A percentile compares a stretch with the other conserved stretches of the same genome.
Conservation (phyloP, 2,797 vertebrate species). For the Rachycentron canadum region DNA sequence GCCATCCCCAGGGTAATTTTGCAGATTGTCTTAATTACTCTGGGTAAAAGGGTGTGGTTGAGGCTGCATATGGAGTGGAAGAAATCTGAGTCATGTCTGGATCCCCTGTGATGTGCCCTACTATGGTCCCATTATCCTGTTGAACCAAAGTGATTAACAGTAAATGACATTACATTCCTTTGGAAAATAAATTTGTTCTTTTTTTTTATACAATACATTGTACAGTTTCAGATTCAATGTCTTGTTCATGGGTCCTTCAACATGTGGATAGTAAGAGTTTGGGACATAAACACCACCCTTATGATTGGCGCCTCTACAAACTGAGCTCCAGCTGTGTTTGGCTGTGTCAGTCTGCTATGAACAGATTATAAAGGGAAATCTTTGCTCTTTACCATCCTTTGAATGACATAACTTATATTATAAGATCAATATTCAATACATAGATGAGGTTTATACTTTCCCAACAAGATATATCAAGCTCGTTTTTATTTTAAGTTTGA, state of each 20-base stretch:
- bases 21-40: constrained; percentile 64
- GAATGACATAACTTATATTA: background rate
- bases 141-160: background rate
- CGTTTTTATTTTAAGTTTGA: too few relatives aligned
- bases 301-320: background rate
- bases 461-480: too few relatives aligned
- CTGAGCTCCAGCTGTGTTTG: background rate
- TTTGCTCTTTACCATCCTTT: background rate
- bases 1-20: constrained; percentile 66
- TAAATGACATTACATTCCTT: background rate
- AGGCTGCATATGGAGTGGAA: constrained; percentile 3
- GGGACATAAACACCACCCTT: background rate
- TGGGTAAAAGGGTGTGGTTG: constrained; percentile 43
- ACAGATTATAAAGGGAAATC: background rate
- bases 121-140: constrained; percentile 27
- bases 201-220: background rate
- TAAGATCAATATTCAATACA: background rate
- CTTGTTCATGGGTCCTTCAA: background rate
- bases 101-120: constrained; percentile 13
- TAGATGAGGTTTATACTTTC: background rate
- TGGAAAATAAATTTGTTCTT: background rate
- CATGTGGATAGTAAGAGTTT: background rate
- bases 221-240: background rate
- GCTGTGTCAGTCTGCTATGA: background rate
- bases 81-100: constrained; percentile 63